Conservation (phyloP, 2,113 vertebrate species). For the Bos taurus region DNA sequence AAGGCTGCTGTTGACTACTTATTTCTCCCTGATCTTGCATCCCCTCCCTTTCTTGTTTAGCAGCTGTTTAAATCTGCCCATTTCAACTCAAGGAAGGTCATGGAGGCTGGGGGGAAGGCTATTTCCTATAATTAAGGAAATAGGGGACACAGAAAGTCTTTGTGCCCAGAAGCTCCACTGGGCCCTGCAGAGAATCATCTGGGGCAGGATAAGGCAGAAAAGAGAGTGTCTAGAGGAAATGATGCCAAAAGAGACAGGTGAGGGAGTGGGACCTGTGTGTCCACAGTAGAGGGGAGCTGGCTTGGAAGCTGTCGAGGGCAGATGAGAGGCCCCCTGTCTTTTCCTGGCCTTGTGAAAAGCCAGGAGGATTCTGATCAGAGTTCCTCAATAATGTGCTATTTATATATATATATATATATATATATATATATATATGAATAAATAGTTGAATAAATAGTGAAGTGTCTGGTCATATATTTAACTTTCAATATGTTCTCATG, state of each 20-base stretch:
- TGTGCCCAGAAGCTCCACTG: background rate
- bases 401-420: too few species aligned
- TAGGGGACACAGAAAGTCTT: background rate
- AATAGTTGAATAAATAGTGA: background rate
- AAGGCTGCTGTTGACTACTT: background rate
- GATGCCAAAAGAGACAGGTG: background rate
- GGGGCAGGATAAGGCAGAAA: background rate
- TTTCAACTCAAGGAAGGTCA: background rate
- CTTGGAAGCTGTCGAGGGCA: background rate
- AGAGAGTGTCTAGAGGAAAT: background rate
- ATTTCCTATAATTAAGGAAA: background rate
- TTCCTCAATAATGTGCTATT: background rate
- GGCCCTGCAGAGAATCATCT: background rate
- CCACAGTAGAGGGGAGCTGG: background rate
- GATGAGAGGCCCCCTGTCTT: background rate
- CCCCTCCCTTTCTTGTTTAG: background rate
- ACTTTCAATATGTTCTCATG: background rate
- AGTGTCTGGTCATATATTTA: background rate
- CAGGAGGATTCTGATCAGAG: background rate
- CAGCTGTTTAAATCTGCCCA: background rate
- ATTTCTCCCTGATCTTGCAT: background rate
- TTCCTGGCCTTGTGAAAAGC: background rate
- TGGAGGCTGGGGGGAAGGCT: background rate
- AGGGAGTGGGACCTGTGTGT: too few species aligned
- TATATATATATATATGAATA: background rate